Evolutionary conservation across 2,113 vertebrate genomes (phyloP).

Genomic region (Hydropotes inermis): DNA sequence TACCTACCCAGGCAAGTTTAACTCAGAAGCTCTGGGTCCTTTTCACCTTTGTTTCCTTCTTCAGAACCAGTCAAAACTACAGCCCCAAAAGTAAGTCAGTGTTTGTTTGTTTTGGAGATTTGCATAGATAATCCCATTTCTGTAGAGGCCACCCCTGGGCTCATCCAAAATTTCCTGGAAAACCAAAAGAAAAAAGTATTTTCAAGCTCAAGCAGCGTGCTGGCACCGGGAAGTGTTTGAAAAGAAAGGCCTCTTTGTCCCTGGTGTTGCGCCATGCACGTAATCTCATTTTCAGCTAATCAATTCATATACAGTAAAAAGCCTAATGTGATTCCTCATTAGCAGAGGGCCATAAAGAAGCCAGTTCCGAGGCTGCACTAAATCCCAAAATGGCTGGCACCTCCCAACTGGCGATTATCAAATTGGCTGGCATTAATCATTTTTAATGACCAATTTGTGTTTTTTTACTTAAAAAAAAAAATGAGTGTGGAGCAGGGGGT

Average conservation of each 20-base stretch:
- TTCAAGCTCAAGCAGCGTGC: background rate
- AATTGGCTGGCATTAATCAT: constrained; percentile 80
- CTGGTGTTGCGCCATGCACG: background rate
- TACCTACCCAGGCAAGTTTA: background rate
- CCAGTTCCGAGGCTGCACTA: constrained; percentile 58
- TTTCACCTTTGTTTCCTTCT: background rate
- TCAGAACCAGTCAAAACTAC: background rate
- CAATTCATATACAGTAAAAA: constrained; percentile 72
- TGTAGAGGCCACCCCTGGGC: background rate
- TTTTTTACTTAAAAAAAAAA: background rate
- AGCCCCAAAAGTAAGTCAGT: background rate
- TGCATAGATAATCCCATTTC: background rate
- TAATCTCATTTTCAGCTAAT: constrained; percentile 79
- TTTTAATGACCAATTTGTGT: constrained; percentile 80
- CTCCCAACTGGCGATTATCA: constrained; percentile 74
- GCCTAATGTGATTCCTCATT: constrained; percentile 71
- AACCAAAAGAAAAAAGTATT: background rate
- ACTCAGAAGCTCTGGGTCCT: background rate
- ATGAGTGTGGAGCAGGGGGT: background rate
- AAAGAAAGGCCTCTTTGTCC: constrained; percentile 77
- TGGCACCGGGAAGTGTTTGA: background rate
- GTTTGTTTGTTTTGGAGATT: background rate
- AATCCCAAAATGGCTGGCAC: constrained; percentile 58
- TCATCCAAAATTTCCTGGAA: constrained; percentile 27
- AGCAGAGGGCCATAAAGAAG: constrained; percentile 70